phyloP scores from a whole-genome alignment of 2,113 vertebrate species.

The Todiramphus saurophagus region DNA sequence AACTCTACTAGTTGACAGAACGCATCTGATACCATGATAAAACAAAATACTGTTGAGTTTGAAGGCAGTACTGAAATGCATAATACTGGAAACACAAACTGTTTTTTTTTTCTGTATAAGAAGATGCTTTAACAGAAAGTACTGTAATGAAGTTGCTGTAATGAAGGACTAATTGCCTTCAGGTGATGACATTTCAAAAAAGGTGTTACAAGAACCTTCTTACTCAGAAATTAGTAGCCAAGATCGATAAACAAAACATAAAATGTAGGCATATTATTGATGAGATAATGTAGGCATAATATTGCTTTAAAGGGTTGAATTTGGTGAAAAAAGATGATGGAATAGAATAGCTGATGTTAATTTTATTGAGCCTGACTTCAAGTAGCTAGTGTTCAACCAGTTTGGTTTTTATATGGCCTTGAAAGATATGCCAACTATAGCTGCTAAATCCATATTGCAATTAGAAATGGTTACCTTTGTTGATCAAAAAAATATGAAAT shows the following conservation, averaged over 20 bases:
- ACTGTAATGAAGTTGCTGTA: neutral
- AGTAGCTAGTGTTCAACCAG: constrained; percentile 79
- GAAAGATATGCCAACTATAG: constrained; percentile 51
- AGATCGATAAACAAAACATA: constrained; percentile 26
- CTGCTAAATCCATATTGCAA: constrained; percentile 52
- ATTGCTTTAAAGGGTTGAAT: neutral
- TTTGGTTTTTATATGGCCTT: constrained; percentile 84
- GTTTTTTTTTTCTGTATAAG: constrained; percentile 33
- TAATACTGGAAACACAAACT: constrained; percentile 38
- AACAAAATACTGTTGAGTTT: constrained; percentile 36
- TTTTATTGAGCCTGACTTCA: constrained; percentile 53
- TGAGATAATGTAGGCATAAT: constrained; percentile 21
- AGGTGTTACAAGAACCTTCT: constrained; percentile 34
- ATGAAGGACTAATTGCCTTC: neutral
- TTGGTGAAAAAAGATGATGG: constrained; percentile 52
- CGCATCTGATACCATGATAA: neutral
- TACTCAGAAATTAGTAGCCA: constrained; percentile 45
- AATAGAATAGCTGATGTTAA: constrained; percentile 19
- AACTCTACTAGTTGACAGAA: neutral
- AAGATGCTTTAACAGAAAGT: constrained; percentile 36
- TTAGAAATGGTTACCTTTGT: constrained; percentile 77
- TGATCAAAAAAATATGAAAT: constrained; percentile 76
- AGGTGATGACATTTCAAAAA: neutral
- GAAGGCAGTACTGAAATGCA: constrained; percentile 56
- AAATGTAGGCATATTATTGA: constrained; percentile 36